Percentiles rank a stretch among this genome's conserved stretches.
These are phyloP conservation scores for Hirundo rustica DNA, from an alignment of 2,797 vertebrate genomes.

Conservation along the genomic window DNA sequence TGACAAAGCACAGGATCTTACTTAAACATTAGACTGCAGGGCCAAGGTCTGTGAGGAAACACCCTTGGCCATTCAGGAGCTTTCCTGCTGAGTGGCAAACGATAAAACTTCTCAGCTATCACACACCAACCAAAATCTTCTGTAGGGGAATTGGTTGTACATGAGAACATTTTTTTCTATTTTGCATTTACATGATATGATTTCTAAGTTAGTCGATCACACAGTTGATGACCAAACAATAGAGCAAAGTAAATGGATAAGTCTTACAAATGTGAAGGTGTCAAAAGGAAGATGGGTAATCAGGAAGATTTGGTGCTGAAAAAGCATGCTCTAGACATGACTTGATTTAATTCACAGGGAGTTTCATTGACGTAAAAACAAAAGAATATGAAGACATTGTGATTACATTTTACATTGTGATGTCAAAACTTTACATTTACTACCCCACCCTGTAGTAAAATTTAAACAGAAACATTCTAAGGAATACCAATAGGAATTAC, in stretches of 20 bases:
- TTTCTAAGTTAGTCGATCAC: not conserved
- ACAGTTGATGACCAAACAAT: not conserved
- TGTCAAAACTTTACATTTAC: too few species aligned
- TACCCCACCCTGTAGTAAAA: not conserved
- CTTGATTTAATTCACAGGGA: not conserved
- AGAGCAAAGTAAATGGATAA: not conserved
- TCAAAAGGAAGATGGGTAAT: not conserved
- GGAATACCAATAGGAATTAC: not conserved
- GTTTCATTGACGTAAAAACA: not conserved
- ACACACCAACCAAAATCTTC: not conserved
- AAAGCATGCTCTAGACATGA: not conserved
- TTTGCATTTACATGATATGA: not conserved
- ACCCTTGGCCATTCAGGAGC: not conserved
- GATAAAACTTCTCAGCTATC: not conserved
- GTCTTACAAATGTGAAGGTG: not conserved
- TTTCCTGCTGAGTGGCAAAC: not conserved
- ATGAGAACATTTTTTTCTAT: not conserved
- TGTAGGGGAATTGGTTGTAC: fast-evolving
- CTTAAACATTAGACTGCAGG: not conserved
- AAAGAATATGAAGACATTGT: not conserved
- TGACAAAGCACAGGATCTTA: not conserved
- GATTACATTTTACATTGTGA: too few species aligned
- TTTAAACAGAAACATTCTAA: not conserved
- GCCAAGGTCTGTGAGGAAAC: not conserved
- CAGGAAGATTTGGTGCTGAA: not conserved